Base-by-base conservation (phyloP, 2,113 vertebrate species). In the Pholis gunnellus region DNA sequence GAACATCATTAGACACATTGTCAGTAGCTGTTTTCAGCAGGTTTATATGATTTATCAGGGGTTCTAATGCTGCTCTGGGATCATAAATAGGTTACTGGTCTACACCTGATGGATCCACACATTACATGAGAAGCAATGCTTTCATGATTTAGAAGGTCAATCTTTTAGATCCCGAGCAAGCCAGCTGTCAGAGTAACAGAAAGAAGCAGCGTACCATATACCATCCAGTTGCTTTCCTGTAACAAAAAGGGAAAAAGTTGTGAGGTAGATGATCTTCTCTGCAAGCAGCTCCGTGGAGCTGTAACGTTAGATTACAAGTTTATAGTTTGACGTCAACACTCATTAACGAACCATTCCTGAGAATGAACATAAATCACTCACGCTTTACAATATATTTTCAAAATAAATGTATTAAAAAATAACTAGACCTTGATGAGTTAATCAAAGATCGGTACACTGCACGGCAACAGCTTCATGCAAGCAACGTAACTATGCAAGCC, bases 181-280 rank as follows among this genome's bases (percentile, higher is more conserved):
- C 11, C 22, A 31, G 31, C 25, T 65, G 40, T 65, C 31, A 81
- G 38, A 75, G 40, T 7, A 79, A n/a, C 3, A 81, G 14, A 59
- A 63, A 48, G 10, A 8, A 25, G 13, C 74, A 29, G 46, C 97
- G 93, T 94, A 99, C 98, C 98, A 99, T 92, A 99, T 99, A 66
- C 98, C 98, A 92, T 99, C 98, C 89, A 99, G 96, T 84, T 99
- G 98, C 91, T 99, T 99, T 76, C 98, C 98, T 98, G 95, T 65
- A 88, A 93, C 72, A 95, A 76, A 89, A 94, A 78, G 71, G 50
- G 66, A 10, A 31, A 7, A 5, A 29, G 1, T 4, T 11, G 42
- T 82, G 40, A 75, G 72, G 56, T 6, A 59, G 56, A 18, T 60
- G 59, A 34, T 60, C 59, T 34, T 60, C 59, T 34, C 27, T 34